Percentiles rank a stretch among this genome's conserved stretches.
Evolutionary conservation across 2,888 invertebrate genomes (phyloP).

Genomic region (Zonitis immaculata): DNA sequence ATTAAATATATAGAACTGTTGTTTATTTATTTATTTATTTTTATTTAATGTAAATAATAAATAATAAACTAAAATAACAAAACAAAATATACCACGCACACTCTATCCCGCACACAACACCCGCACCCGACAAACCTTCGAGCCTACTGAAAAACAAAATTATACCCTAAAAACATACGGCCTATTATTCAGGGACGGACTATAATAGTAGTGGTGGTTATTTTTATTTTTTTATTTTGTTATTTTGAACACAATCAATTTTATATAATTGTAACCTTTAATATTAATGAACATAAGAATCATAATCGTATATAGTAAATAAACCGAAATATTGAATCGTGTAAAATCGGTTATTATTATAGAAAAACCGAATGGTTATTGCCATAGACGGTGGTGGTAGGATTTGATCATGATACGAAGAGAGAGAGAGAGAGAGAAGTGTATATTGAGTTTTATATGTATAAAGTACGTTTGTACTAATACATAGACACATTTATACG

Average conservation of each 20-base stretch:
- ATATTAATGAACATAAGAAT: slow-evolving; percentile 16
- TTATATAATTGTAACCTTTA: slow-evolving; percentile 15
- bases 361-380: background rate
- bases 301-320: slow-evolving; percentile 10
- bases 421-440: background rate
- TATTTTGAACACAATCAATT: slow-evolving; percentile 23
- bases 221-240: too few relatives aligned
- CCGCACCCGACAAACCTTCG: slow-evolving; percentile 42
- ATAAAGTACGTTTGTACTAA: too few relatives aligned
- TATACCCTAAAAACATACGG: slow-evolving; percentile 43
- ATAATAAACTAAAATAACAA: slow-evolving; percentile 38
- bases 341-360: background rate
- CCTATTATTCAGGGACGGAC: slow-evolving; percentile 40
- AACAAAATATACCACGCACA: slow-evolving; percentile 38
- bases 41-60: slow-evolving; percentile 42
- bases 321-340: background rate
- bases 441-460: background rate
- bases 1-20: slow-evolving; percentile 6
- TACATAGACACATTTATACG: background rate
- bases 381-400: background rate
- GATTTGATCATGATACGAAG: background rate
- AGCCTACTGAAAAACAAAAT: slow-evolving; percentile 39
- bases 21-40: too few relatives aligned
- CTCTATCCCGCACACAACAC: slow-evolving; percentile 36
- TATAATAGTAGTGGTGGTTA: slow-evolving; percentile 33